A percentile compares a stretch with the other conserved stretches of the same genome.
These are phyloP conservation scores for Chaetops frenatus DNA, from an alignment of 2,113 vertebrate species.

Conservation along the genomic window DNA sequence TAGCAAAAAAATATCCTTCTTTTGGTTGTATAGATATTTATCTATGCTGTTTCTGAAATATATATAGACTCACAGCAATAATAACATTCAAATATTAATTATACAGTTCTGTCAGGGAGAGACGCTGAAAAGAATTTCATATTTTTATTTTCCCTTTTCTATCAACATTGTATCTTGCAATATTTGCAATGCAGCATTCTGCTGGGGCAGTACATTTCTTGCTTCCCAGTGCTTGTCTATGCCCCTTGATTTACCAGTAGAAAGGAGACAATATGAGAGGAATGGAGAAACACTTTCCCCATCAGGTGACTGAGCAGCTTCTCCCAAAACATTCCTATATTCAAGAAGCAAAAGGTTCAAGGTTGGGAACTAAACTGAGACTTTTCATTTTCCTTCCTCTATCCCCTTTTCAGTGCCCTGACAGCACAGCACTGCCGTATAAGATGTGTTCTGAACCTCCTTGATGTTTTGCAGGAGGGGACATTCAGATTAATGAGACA, in stretches of 20 bases:
- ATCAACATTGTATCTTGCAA: not conserved
- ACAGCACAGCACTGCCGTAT: not conserved
- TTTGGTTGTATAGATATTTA: not conserved
- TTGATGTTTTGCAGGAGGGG: not conserved
- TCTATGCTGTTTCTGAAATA: not conserved
- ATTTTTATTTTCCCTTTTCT: not conserved
- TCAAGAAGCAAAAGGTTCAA: not conserved
- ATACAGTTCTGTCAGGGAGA: not conserved
- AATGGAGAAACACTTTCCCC: not conserved
- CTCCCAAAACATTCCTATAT: not conserved
- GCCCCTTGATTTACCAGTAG: not conserved
- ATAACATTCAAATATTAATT: not conserved
- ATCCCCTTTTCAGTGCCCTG: not conserved
- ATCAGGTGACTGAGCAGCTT: not conserved
- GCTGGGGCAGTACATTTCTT: not conserved
- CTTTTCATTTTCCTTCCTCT: not conserved
- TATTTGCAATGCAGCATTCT: not conserved
- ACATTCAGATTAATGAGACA: not conserved
- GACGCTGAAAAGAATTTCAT: not conserved
- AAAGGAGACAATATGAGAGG: not conserved
- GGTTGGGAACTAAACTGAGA: not conserved
- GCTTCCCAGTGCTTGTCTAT: not conserved
- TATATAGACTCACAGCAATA: not conserved
- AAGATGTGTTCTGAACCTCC: not conserved
- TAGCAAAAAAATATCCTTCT: not conserved